A percentile compares a stretch with the other conserved stretches of the same genome.
Conservation (phyloP, 2,797 vertebrate species). For the Carapus acus region DNA sequence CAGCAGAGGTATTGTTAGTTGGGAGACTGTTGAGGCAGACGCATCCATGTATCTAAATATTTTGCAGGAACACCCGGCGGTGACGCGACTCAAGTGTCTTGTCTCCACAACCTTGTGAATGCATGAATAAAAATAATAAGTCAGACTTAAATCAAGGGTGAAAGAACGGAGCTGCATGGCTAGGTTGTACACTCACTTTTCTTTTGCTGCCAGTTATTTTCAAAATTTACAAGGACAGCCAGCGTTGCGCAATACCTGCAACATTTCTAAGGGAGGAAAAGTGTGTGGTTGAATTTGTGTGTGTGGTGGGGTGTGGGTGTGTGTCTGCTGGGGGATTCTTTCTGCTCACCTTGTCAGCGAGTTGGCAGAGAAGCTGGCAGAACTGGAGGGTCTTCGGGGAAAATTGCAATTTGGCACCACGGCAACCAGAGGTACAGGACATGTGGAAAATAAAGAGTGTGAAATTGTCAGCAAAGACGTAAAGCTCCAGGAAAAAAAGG, state of each 20-base stretch:
- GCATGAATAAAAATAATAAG: background rate
- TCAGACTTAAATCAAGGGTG: background rate
- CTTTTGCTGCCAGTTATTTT: background rate
- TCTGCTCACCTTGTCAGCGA: constrained; percentile 63
- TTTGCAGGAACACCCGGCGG: no score
- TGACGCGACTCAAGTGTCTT: no score
- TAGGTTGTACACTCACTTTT: no score
- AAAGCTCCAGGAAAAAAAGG: no score
- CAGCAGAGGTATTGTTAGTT: no score
- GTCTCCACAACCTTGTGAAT: no score
- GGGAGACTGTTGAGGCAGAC: no score
- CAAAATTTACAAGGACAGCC: background rate
- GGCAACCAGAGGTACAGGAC: constrained; percentile 10
- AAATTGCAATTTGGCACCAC: constrained; percentile 19
- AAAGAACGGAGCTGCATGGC: background rate
- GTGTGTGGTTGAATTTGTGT: constrained; percentile 7
- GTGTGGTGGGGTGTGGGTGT: background rate
- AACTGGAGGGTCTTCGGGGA: constrained; percentile 72
- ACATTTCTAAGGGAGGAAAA: constrained; percentile 1
- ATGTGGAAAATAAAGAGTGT: constrained; percentile 14
- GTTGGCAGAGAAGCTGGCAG: constrained; percentile 69
- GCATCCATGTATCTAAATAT: no score
- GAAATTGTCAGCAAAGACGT: constrained; percentile 6
- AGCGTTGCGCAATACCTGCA: background rate
- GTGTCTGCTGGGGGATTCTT: background rate